phyloP scores from a whole-genome alignment of 2,113 vertebrate genomes.

The Callorhinus ursinus region DNA sequence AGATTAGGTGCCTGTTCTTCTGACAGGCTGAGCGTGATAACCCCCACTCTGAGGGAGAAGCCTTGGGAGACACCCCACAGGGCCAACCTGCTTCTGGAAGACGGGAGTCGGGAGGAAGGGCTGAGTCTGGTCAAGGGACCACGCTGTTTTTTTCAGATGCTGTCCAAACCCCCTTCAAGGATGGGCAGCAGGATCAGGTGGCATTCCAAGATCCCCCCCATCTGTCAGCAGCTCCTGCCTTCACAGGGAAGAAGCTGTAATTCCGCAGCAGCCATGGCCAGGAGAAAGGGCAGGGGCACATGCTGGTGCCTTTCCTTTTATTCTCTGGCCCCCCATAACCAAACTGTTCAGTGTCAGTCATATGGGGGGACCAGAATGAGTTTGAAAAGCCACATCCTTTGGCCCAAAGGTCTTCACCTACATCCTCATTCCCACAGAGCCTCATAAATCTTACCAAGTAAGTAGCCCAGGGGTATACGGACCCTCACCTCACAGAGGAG shows the following conservation, averaged over 20 bases:
- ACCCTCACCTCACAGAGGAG: neutral
- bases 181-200: neutral
- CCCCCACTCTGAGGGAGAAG: neutral
- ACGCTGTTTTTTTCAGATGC: neutral
- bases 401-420: neutral
- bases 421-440: neutral
- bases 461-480: neutral
- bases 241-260: neutral
- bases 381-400: neutral
- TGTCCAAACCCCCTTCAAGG: neutral
- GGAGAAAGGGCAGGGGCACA: neutral
- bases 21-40: neutral
- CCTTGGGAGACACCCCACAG: neutral
- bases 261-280: neutral
- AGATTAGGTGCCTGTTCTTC: neutral
- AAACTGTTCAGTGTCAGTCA: neutral
- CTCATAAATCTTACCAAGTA: neutral
- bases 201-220: neutral
- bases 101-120: neutral
- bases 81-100: neutral
- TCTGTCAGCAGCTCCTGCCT: neutral
- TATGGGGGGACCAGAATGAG: neutral
- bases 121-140: neutral
- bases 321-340: neutral
- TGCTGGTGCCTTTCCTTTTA: neutral